Conservation (phyloP, 2,797 vertebrate genomes). For the Phrynocephalus guinanensis region DNA sequence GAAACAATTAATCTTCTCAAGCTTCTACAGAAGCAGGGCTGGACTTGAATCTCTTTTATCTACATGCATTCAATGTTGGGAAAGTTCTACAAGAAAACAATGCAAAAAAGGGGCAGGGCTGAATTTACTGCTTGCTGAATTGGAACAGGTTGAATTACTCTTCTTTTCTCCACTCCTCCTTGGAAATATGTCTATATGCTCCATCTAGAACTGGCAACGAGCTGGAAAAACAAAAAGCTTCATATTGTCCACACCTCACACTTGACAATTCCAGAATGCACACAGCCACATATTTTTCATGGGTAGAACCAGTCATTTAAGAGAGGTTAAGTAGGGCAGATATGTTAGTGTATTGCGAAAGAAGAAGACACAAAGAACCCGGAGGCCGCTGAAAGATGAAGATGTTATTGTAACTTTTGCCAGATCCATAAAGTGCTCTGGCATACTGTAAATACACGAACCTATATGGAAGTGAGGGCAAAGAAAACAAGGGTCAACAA, state of each 20-base stretch:
- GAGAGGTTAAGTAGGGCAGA: background rate
- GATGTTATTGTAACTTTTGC: background rate
- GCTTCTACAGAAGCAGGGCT: conserved; percentile 3
- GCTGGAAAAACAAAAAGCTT: background rate
- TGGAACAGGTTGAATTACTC: conserved; percentile 10
- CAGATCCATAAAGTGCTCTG: background rate
- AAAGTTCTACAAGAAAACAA: background rate
- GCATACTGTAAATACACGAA: background rate
- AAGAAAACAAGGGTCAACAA: background rate
- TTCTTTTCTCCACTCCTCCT: conserved; percentile 10
- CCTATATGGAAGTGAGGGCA: too few species aligned
- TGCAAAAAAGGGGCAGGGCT: background rate
- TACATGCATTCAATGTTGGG: background rate
- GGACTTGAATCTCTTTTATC: background rate
- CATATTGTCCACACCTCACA: background rate
- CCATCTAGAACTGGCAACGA: background rate
- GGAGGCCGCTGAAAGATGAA: background rate
- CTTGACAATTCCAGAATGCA: background rate
- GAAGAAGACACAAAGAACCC: background rate
- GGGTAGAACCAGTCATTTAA: background rate
- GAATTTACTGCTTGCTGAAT: conserved; percentile 27
- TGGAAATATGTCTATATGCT: conserved; percentile 10
- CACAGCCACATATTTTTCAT: background rate
- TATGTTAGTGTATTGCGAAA: too few species aligned
- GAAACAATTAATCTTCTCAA: background rate